These are phyloP conservation scores for Aplodontia rufa DNA, from an alignment of 2,113 vertebrate genomes.

Conservation along the genomic window DNA sequence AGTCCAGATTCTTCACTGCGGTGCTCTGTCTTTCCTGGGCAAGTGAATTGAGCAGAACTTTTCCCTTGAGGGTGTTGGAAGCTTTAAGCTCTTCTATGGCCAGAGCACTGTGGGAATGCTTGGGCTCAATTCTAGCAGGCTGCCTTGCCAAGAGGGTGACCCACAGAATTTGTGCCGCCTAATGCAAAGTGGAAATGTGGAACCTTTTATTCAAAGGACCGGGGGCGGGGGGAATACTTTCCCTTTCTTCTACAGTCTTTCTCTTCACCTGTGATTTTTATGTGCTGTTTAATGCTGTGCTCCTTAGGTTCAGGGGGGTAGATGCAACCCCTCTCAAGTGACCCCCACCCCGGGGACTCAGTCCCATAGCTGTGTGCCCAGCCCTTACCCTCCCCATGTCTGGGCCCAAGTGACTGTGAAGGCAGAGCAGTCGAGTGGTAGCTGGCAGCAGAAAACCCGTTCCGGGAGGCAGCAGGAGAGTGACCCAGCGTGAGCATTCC, in stretches of 20 bases:
- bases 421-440: too few species aligned
- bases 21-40: neutral
- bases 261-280: neutral
- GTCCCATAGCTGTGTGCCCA: neutral
- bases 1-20: neutral
- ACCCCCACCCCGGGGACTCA: neutral
- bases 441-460: neutral
- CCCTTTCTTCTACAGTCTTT: neutral
- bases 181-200: neutral
- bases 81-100: neutral
- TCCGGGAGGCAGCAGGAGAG: neutral
- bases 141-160: neutral
- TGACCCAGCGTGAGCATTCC: neutral
- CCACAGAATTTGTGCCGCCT: neutral
- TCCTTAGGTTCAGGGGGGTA: neutral
- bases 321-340: neutral
- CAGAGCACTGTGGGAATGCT: neutral
- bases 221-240: neutral
- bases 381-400: rapidly evolving
- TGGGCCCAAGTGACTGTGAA: rapidly evolving
- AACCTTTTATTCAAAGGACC: neutral
- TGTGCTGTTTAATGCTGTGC: neutral
- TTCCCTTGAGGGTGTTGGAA: neutral
- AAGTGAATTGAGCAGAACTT: neutral
- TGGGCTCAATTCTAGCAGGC: neutral